Base-by-base conservation (phyloP, 2,113 vertebrate species). In the Carlito syrichta region DNA sequence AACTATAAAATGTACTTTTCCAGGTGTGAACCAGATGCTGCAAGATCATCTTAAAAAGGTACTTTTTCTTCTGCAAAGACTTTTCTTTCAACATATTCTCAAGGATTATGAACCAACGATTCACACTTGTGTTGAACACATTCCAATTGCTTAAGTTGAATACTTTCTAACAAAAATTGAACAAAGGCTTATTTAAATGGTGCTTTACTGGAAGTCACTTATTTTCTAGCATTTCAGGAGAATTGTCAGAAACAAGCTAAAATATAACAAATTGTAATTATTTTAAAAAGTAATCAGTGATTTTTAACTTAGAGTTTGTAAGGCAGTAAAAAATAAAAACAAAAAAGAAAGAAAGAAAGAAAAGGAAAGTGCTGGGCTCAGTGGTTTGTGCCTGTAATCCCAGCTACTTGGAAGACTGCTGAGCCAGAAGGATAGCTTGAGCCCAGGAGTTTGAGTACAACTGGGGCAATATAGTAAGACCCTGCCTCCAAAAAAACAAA, bases 1-100 rank as follows among this genome's bases (percentile, higher is more conserved):
- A 76, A 93, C 30, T 83, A 63, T 93, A 81, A 91, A 40, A 1
- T 60, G 96, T 97, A 52, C 50, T 66, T 82, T 95, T 96, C 79
- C 93, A 96, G 60, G 56, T 97, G 97, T 94, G 86, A 97, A 78
- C 90, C 92, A 97, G 78, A 78, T 60, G 84, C 73, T 94, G 22
- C 71, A 94, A 38, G 40, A 91, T 96, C 56, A 97, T 96, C 79
- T 97, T 96, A n/a, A 83, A 38, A n/a, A n/a, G n/a, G 7, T 23
- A 48, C 0, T 60, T 98, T 97, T 94, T 92, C 91, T 83, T 95
- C n/a, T 94, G 84, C 20, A 90, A 78, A 93, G 35, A 60, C 63
- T 97, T 95, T 32, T n/a, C 52, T 98, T 97, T 97, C 95, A 71
- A 91, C 10, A 35, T 17, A 58, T 14, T 27, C 11, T 62, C 32